Percentiles rank a stretch among this genome's conserved stretches.
These are phyloP conservation scores for Volucella bombylans DNA, from an alignment of 2,888 invertebrate genomes.

Conservation along the genomic window DNA sequence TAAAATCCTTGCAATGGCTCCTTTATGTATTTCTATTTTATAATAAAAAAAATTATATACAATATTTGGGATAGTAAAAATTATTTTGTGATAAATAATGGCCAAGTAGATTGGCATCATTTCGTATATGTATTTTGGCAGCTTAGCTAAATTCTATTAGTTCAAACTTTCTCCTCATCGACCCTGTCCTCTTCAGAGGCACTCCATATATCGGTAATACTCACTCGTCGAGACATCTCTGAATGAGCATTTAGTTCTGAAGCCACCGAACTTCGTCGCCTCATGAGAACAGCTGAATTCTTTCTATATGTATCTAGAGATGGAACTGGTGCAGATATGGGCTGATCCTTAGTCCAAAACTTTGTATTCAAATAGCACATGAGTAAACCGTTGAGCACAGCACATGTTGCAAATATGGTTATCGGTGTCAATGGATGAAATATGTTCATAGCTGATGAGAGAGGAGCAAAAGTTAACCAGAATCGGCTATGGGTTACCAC, in stretches of 20 bases:
- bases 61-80: too few relatives aligned
- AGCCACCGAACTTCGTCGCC: slow-evolving; percentile 76
- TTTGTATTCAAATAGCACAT: slow-evolving; percentile 79
- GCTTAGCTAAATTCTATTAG: not conserved
- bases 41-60: too few relatives aligned
- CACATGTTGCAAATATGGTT: slow-evolving; percentile 79
- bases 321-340: slow-evolving; percentile 78
- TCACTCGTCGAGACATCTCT: slow-evolving; percentile 68
- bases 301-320: slow-evolving; percentile 79
- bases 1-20: too few relatives aligned
- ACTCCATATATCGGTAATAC: slow-evolving; percentile 79
- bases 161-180: slow-evolving; percentile 37
- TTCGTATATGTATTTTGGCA: too few relatives aligned
- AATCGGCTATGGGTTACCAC: slow-evolving; percentile 79
- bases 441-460: slow-evolving; percentile 78
- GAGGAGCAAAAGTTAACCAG: slow-evolving; percentile 79
- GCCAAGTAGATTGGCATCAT: too few relatives aligned
- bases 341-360: slow-evolving; percentile 79
- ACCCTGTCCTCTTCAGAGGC: not conserved
- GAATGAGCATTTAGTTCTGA: slow-evolving; percentile 19
- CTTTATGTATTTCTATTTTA: too few relatives aligned
- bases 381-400: slow-evolving; percentile 78
- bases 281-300: slow-evolving; percentile 77
- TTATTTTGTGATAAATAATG: too few relatives aligned
- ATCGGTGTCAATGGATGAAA: slow-evolving; percentile 79